Evolutionary conservation across 2,888 invertebrate species (phyloP).

Genomic region (Hyalella azteca): DNA sequence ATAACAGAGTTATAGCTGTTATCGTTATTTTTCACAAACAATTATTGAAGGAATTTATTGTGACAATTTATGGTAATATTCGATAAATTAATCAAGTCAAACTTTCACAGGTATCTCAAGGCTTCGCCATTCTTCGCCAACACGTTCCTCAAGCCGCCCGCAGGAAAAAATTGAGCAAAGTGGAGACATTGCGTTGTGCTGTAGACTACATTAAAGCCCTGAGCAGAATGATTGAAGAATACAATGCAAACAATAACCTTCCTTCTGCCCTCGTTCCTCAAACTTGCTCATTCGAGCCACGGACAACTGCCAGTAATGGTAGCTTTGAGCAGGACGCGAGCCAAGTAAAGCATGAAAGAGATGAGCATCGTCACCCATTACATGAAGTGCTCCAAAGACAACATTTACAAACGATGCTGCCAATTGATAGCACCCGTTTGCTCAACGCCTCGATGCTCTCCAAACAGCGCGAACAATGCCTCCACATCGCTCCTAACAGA

Average conservation of each 20-base stretch:
- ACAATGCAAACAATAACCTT: conserved; percentile 37
- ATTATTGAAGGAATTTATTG: no score
- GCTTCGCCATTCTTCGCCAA: conserved; percentile 85
- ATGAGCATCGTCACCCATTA: conserved; percentile 24
- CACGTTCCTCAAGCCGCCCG: conserved; percentile 74
- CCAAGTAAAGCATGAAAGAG: conserved; percentile 17
- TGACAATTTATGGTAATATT: no score
- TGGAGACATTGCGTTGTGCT: conserved; percentile 82
- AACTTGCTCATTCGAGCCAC: neutral
- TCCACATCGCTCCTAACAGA: neutral
- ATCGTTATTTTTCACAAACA: no score
- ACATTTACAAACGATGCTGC: conserved; percentile 24
- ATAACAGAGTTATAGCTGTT: no score
- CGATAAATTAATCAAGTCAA: no score
- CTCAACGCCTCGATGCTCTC: conserved; percentile 21
- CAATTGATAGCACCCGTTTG: conserved; percentile 17
- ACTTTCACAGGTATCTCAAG: conserved; percentile 76
- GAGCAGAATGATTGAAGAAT: conserved; percentile 70
- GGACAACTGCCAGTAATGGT: neutral
- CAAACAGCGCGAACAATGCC: conserved; percentile 17
- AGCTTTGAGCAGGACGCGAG: neutral
- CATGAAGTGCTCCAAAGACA: conserved; percentile 7
- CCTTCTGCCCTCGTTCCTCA: neutral
- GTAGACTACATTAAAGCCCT: conserved; percentile 89
- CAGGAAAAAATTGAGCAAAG: conserved; percentile 62